These are phyloP conservation scores for Colistium nudipinnis DNA, from an alignment of 2,113 vertebrate species.

Conservation along the genomic window DNA sequence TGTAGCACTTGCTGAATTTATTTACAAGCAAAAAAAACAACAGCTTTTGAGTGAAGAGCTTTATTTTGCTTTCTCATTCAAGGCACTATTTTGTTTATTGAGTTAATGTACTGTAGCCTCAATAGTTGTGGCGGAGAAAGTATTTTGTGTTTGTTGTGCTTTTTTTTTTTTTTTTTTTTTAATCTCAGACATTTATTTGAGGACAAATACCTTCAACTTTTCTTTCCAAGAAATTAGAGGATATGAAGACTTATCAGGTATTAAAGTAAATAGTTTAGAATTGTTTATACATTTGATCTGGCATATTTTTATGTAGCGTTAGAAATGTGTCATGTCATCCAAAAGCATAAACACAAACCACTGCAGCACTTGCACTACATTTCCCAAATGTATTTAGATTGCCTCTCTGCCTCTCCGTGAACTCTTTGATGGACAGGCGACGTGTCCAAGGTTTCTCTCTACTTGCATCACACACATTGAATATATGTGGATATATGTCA, in stretches of 20 bases:
- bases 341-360: background rate
- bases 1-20: conserved; percentile 16
- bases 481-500: background rate
- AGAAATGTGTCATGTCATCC: background rate
- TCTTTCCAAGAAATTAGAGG: background rate
- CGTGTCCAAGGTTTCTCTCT: background rate
- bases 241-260: too few species aligned
- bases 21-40: background rate
- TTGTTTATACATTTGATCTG: background rate
- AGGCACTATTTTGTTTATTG: conserved; percentile 8
- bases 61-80: background rate
- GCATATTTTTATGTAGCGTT: too few species aligned
- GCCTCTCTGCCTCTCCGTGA: background rate
- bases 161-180: too few species aligned
- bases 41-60: conserved; percentile 7
- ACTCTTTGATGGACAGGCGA: background rate
- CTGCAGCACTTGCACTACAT: background rate
- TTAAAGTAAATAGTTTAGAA: too few species aligned
- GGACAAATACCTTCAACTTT: background rate
- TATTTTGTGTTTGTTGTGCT: background rate
- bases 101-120: conserved; percentile 25
- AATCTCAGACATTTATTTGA: conserved; percentile 1
- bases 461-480: background rate
- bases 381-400: background rate
- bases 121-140: background rate